phyloP scores from a whole-genome alignment of 2,113 vertebrate species.

The Pelusios castaneus region DNA sequence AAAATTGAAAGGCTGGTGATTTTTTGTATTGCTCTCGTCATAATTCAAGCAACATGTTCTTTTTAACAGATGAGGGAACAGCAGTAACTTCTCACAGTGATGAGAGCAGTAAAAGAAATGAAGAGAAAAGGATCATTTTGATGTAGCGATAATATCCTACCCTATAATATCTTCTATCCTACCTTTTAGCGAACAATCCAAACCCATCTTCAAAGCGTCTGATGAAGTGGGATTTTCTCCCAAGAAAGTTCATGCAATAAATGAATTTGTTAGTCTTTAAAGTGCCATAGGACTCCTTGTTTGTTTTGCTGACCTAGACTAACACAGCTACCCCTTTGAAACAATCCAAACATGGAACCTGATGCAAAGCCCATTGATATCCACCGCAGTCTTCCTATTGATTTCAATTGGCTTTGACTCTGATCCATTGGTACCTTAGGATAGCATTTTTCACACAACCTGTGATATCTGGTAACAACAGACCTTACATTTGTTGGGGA shows the following conservation, averaged over 20 bases:
- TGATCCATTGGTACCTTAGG: not conserved
- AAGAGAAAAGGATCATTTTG: not conserved
- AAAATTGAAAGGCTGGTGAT: not conserved
- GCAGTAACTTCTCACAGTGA: not conserved
- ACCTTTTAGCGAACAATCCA: not conserved
- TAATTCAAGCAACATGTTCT: not conserved
- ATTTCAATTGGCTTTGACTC: not conserved
- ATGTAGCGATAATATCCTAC: not conserved
- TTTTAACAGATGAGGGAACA: not conserved
- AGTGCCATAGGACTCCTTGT: too few relatives aligned
- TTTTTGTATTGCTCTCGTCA: fast-evolving
- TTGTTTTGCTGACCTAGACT: too few relatives aligned
- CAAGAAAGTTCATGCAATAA: too few relatives aligned
- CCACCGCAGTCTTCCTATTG: not conserved
- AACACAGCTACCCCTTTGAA: too few relatives aligned
- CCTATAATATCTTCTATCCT: not conserved
- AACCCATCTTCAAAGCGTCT: too few relatives aligned
- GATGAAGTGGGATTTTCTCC: too few relatives aligned
- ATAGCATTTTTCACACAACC: not conserved
- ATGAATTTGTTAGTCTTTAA: too few relatives aligned
- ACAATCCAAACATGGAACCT: not conserved
- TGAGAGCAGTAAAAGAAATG: not conserved
- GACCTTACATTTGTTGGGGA: fast-evolving
- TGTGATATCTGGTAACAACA: fast-evolving
- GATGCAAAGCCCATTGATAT: fast-evolving